Evolutionary conservation across 92 coral and sea anemone species (phyloP).

Genomic region (Actinostola sp.): DNA sequence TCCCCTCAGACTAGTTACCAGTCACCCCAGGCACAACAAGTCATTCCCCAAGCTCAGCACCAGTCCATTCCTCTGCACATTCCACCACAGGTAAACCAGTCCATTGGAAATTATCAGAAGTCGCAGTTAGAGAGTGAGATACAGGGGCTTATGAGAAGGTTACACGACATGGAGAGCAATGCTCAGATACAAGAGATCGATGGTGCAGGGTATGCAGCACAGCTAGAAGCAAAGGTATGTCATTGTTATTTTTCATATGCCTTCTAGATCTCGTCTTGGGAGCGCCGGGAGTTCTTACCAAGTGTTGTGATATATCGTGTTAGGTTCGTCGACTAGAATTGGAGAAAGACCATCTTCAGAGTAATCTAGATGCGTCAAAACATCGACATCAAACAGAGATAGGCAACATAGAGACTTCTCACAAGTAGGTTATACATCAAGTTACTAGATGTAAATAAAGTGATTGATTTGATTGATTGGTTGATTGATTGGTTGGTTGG

Average conservation of each 20-base stretch:
- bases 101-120: conserved; percentile 42
- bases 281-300: too few species aligned
- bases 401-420: conserved; percentile 76
- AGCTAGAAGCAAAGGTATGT: conserved; percentile 83
- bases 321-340: conserved; percentile 89
- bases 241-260: background rate
- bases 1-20: conserved; percentile 18
- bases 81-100: conserved; percentile 28
- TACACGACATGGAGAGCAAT: conserved; percentile 68
- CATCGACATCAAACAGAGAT: conserved; percentile 86
- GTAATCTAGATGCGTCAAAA: conserved; percentile 69
- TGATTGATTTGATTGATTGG: too few species aligned
- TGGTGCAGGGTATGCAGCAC: conserved; percentile 64
- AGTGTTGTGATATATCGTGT: background rate
- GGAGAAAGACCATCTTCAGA: conserved; percentile 77
- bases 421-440: conserved; percentile 59
- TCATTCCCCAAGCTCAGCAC: background rate
- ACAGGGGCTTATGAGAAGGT: conserved; percentile 70
- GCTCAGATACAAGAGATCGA: conserved; percentile 67
- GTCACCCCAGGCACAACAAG: conserved; percentile 13
- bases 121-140: conserved; percentile 75
- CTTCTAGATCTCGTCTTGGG: too few species aligned
- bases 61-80: conserved; percentile 16
- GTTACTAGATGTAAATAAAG: too few species aligned
- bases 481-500: too few species aligned